phyloP scores from a whole-genome alignment of 2,888 invertebrate species.

The Hanleya hanleyi region DNA sequence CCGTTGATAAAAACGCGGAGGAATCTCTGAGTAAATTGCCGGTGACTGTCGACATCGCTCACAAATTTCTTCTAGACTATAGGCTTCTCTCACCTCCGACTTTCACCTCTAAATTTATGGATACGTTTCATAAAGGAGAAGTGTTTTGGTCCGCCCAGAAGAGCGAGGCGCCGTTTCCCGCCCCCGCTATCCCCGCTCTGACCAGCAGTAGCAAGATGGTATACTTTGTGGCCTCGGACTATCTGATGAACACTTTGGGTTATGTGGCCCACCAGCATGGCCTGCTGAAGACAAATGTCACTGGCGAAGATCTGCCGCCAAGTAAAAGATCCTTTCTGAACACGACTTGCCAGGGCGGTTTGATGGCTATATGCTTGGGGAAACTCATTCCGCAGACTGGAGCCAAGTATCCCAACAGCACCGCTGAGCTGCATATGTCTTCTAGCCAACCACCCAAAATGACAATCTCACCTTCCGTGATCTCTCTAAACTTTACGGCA shows the following conservation, averaged over 20 bases:
- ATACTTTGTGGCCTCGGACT: constrained; percentile 10
- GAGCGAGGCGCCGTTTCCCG: background rate
- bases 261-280: constrained; percentile 8
- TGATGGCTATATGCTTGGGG: constrained; percentile 1
- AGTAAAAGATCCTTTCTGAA: constrained; percentile 5
- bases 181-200: background rate
- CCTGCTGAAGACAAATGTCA: background rate
- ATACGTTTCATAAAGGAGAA: constrained; percentile 14
- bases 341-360: background rate
- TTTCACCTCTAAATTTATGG: constrained; percentile 5
- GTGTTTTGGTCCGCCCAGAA: background rate
- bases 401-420: constrained; percentile 14
- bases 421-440: background rate
- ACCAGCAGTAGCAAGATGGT: background rate
- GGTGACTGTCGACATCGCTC: background rate
- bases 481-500: background rate
- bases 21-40: background rate
- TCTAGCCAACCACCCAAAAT: constrained; percentile 4
- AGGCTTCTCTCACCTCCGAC: constrained; percentile 8
- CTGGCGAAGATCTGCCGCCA: background rate
- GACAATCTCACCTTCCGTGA: background rate
- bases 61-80: constrained; percentile 15
- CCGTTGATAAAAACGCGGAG: background rate
- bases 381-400: background rate
- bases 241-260: constrained; percentile 7